Percentiles rank a stretch among this genome's conserved stretches.
phyloP scores from a whole-genome alignment of 1,140 invertebrate species.

The Kradibia gibbosae region DNA sequence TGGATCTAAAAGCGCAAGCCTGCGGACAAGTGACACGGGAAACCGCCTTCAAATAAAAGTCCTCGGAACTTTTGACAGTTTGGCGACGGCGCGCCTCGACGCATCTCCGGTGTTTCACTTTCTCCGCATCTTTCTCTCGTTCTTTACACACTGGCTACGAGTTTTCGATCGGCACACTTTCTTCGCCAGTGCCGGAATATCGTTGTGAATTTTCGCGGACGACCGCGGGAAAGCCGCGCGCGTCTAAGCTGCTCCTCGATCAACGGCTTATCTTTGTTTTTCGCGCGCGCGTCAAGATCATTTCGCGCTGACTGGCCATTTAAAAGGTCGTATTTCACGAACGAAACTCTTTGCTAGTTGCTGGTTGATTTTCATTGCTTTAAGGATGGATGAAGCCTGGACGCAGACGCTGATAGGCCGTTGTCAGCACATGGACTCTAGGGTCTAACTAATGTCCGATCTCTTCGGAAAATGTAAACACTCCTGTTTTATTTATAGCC shows the following conservation, averaged over 20 bases:
- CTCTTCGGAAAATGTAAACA: no score
- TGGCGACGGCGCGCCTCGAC: background rate
- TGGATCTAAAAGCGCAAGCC: background rate
- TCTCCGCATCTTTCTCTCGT: background rate
- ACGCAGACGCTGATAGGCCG: no score
- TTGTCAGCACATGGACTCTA: no score
- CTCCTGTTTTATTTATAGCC: no score
- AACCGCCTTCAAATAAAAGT: background rate
- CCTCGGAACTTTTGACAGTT: background rate
- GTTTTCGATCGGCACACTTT: background rate
- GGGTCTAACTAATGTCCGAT: no score
- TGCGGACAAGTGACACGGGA: no score
- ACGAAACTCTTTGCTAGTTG: no score
- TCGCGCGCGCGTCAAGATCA: background rate
- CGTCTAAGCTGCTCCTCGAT: background rate
- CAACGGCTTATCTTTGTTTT: background rate
- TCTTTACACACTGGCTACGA: background rate
- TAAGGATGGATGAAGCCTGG: no score
- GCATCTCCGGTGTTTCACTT: background rate
- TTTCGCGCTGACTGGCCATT: no score
- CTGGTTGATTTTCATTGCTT: no score
- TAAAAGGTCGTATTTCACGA: no score
- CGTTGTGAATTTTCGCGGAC: background rate
- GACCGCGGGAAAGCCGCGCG: constrained; percentile 18
- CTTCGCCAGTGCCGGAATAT: background rate